A percentile compares a stretch with the other conserved stretches of the same genome.
Conservation (phyloP, 1,140 invertebrate species). For the Scaptomyza montana region DNA sequence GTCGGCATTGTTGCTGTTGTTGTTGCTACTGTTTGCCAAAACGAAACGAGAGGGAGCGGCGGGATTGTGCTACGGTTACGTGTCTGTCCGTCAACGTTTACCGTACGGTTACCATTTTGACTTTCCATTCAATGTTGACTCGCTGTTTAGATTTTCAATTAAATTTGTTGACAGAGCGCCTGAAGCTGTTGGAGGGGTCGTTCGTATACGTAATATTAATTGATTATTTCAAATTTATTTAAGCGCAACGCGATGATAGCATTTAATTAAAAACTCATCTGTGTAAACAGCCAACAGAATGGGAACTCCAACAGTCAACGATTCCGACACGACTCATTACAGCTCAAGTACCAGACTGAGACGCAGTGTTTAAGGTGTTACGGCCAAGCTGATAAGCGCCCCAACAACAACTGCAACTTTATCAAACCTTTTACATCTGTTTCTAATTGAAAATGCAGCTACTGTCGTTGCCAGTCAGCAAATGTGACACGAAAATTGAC, state of each 20-base stretch:
- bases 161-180: conserved; percentile 74
- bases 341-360: conserved; percentile 67
- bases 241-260: conserved; percentile 75
- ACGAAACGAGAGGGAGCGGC: background rate
- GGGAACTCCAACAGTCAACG: conserved; percentile 7
- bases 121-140: conserved; percentile 68
- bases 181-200: conserved; percentile 13
- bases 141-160: conserved; percentile 83
- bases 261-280: conserved; percentile 82
- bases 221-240: conserved; percentile 81
- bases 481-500: conserved; percentile 77
- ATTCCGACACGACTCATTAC: conserved; percentile 76
- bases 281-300: conserved; percentile 57
- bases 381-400: conserved; percentile 41
- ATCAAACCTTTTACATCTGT: conserved; percentile 80
- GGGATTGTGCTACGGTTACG: conserved; percentile 20
- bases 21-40: conserved; percentile 44
- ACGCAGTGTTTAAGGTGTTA: conserved; percentile 6
- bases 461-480: conserved; percentile 59
- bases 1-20: conserved; percentile 21
- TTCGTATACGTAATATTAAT: conserved; percentile 80
- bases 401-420: conserved; percentile 36
- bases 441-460: conserved; percentile 84
- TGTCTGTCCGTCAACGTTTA: conserved; percentile 37
- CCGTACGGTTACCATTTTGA: conserved; percentile 34